Evolutionary conservation across 1,140 invertebrate species (phyloP).

Genomic region (Zophobas morio): DNA sequence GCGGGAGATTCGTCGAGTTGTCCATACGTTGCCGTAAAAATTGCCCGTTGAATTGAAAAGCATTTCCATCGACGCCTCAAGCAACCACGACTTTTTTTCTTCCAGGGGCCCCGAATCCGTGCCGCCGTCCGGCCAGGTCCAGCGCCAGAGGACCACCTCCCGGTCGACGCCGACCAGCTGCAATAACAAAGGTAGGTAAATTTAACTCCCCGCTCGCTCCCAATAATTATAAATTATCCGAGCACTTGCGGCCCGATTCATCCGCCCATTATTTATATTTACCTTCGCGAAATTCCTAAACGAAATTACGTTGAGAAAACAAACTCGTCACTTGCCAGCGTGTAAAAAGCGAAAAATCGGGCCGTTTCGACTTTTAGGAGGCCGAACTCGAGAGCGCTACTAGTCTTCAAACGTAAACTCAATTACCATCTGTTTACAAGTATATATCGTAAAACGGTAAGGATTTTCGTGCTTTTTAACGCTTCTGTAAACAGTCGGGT

Average conservation of each 20-base stretch:
- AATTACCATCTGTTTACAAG: constrained; percentile 52
- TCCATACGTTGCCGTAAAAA: too few relatives aligned
- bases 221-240: constrained; percentile 7
- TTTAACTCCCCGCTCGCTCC: background rate
- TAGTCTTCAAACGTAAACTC: constrained; percentile 46
- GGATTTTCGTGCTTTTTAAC: constrained; percentile 48
- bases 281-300: constrained; percentile 4
- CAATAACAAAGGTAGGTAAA: constrained; percentile 60
- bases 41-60: too few relatives aligned
- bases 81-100: constrained; percentile 34
- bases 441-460: constrained; percentile 50
- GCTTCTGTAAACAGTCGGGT: constrained; percentile 50
- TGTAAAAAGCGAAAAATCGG: background rate
- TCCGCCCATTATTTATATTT: background rate
- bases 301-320: constrained; percentile 2
- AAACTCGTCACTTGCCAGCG: background rate
- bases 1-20: too few relatives aligned
- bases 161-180: constrained; percentile 60
- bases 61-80: too few relatives aligned
- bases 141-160: constrained; percentile 55
- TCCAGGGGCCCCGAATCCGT: constrained; percentile 57
- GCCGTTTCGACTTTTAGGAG: constrained; percentile 1
- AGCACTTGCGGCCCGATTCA: background rate
- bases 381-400: background rate
- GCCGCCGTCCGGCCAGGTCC: constrained; percentile 48